These are phyloP conservation scores for Caenorhabditis angaria DNA, from an alignment of 2,888 invertebrate species.

Conservation along the genomic window DNA sequence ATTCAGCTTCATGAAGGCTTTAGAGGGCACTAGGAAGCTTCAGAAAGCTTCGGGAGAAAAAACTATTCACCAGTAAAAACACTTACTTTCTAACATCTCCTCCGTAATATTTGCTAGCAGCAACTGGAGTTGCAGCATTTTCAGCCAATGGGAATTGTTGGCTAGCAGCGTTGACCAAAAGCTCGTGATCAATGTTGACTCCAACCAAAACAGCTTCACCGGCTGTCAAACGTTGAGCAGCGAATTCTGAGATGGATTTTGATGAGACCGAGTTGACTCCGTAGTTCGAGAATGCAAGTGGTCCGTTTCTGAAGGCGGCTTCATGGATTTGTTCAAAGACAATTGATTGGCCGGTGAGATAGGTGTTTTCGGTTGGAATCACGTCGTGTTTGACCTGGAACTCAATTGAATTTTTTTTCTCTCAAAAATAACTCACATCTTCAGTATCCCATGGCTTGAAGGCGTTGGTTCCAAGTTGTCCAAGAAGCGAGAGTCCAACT, in stretches of 20 bases:
- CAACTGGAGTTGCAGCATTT: slow-evolving; percentile 38
- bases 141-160: slow-evolving; percentile 64
- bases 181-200: slow-evolving; percentile 81
- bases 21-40: too few relatives aligned
- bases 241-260: slow-evolving; percentile 39
- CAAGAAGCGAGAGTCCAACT: slow-evolving; percentile 69
- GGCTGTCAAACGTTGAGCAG: slow-evolving; percentile 35
- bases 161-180: slow-evolving; percentile 77
- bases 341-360: slow-evolving; percentile 73
- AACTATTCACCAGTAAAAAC: neutral
- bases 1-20: too few relatives aligned
- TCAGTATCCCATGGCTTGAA: slow-evolving; percentile 91
- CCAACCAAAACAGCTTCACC: slow-evolving; percentile 83
- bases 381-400: slow-evolving; percentile 65
- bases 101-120: slow-evolving; percentile 57
- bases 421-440: slow-evolving; percentile 74
- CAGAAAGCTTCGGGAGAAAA: neutral
- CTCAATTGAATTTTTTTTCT: neutral
- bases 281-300: slow-evolving; percentile 80
- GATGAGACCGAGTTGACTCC: slow-evolving; percentile 46
- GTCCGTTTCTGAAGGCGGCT: slow-evolving; percentile 82
- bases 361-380: slow-evolving; percentile 44
- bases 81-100: slow-evolving; percentile 52
- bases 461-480: slow-evolving; percentile 78
- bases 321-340: slow-evolving; percentile 84